Evolutionary conservation across 2,888 invertebrate species (phyloP).

Genomic region (Ophion slaviceki): DNA sequence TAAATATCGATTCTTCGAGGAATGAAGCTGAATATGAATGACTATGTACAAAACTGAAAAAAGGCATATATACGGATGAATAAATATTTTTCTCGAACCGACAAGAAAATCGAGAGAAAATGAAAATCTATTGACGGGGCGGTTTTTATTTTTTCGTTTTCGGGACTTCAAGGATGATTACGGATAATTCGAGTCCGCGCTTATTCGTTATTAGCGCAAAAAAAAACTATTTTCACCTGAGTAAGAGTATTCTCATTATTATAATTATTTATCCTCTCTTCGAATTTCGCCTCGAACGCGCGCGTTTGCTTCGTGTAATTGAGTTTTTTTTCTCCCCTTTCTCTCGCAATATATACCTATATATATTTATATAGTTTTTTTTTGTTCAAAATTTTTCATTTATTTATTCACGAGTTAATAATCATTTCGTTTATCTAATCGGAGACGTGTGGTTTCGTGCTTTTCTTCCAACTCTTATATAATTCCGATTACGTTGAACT

Average conservation of each 20-base stretch:
- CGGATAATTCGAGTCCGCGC: constrained; percentile 33
- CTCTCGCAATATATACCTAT: constrained; percentile 42
- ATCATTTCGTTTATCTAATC: constrained; percentile 55
- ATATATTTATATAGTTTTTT: constrained; percentile 26
- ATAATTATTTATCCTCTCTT: constrained; percentile 47
- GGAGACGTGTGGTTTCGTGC: constrained; percentile 36
- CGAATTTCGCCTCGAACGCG: constrained; percentile 28
- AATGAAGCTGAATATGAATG: constrained; percentile 36
- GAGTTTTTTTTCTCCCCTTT: constrained; percentile 14
- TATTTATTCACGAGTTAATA: constrained; percentile 46
- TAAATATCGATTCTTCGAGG: constrained; percentile 18
- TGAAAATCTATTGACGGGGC: constrained; percentile 31
- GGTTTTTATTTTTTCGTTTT: constrained; percentile 16
- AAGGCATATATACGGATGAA: constrained; percentile 64
- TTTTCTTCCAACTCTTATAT: neutral
- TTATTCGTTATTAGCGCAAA: constrained; percentile 53
- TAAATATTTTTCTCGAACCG: constrained; percentile 71
- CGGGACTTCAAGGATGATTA: neutral
- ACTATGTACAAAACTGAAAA: constrained; percentile 65
- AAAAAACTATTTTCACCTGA: constrained; percentile 63
- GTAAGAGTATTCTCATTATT: constrained; percentile 63
- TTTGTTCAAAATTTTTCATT: constrained; percentile 33
- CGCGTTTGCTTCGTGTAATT: constrained; percentile 38
- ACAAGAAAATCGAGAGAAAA: constrained; percentile 39
- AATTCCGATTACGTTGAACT: constrained; percentile 64